Percentiles rank a stretch among this genome's conserved stretches.
Conservation (phyloP, 2,113 vertebrate genomes). For the Barbus barbus region DNA sequence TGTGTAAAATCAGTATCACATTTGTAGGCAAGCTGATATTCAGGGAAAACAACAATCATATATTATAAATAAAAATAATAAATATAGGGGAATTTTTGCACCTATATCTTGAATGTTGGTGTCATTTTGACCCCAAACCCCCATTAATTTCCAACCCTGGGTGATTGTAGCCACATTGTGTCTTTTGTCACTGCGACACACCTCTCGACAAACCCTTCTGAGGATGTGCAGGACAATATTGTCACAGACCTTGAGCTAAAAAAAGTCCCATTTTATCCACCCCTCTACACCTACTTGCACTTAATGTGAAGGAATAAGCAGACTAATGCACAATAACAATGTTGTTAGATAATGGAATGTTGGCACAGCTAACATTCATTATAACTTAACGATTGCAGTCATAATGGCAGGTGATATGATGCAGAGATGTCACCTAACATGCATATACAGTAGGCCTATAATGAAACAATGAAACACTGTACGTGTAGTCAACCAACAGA, state of each 20-base stretch:
- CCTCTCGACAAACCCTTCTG: neutral
- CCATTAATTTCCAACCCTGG: neutral
- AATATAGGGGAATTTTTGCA: neutral
- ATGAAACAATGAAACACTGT: neutral
- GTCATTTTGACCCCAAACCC: neutral
- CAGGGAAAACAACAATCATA: neutral
- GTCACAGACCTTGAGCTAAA: neutral
- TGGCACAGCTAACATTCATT: neutral
- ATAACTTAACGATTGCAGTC: neutral
- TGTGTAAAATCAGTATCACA: neutral
- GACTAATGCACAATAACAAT: neutral
- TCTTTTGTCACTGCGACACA: neutral
- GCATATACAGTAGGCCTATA: neutral
- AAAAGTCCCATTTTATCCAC: neutral
- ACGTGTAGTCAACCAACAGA: neutral
- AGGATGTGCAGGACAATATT: conserved; percentile 1
- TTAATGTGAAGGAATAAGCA: neutral
- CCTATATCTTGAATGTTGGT: neutral
- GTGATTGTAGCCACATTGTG: neutral
- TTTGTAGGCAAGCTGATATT: neutral
- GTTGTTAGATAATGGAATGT: neutral
- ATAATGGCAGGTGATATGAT: neutral
- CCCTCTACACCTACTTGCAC: neutral
- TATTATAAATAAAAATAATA: neutral
- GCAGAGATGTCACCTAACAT: neutral